These are phyloP conservation scores for Cebidichthys violaceus DNA, from an alignment of 2,113 vertebrate species.

Conservation along the genomic window DNA sequence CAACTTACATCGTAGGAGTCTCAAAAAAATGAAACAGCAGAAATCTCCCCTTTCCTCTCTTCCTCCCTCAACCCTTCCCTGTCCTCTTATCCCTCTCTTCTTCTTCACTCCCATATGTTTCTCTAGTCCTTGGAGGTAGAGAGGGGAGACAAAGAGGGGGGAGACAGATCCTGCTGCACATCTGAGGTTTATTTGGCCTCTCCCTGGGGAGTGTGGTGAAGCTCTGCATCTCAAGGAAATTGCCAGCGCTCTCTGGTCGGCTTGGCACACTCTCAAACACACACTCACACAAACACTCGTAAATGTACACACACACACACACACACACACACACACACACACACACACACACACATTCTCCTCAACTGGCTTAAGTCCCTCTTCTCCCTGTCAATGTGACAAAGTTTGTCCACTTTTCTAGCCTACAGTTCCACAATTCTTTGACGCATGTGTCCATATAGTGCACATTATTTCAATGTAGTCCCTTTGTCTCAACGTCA, in stretches of 20 bases:
- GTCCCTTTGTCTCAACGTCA: conserved; percentile 10
- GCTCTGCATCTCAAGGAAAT: conserved; percentile 85
- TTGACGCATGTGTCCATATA: neutral
- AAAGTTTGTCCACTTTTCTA: conserved; percentile 52
- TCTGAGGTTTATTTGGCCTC: conserved; percentile 89
- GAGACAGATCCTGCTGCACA: conserved; percentile 82
- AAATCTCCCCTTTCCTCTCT: conserved; percentile 56
- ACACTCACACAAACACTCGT: conserved; percentile 65
- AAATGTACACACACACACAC: conserved; percentile 18
- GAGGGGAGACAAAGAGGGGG: conserved; percentile 37
- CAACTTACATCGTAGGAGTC: conserved; percentile 55
- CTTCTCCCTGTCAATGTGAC: conserved; percentile 60
- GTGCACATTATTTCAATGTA: conserved; percentile 11
- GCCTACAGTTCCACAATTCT: conserved; percentile 13
- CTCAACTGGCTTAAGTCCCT: conserved; percentile 49
- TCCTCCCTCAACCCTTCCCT: conserved; percentile 43
- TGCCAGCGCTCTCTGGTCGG: conserved; percentile 85
- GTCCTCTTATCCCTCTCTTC: conserved; percentile 60
- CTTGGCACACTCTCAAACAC: conserved; percentile 85
- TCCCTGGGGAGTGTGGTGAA: conserved; percentile 82
- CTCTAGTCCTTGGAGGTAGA: conserved; percentile 56
- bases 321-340: conserved; percentile 39
- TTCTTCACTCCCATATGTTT: conserved; percentile 63
- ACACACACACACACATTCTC: conserved; percentile 22
- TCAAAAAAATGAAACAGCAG: conserved; percentile 53